These are phyloP conservation scores for Mycalesis mineus DNA, from an alignment of 2,888 invertebrate genomes.

Conservation along the genomic window DNA sequence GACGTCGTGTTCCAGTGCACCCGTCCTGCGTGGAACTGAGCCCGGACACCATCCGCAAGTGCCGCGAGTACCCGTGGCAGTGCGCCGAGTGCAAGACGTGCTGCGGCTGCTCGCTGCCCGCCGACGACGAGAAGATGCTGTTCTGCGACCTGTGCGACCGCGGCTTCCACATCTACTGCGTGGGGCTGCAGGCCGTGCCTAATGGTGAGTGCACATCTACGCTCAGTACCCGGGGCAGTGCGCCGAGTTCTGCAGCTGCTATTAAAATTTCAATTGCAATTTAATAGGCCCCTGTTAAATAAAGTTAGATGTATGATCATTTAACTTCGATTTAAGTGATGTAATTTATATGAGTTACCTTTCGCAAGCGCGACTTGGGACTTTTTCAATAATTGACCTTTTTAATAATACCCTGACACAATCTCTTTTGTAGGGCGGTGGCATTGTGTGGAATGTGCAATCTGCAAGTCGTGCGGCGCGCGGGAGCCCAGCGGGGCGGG, in stretches of 20 bases:
- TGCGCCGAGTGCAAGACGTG: slow-evolving; percentile 96
- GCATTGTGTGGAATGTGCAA: slow-evolving; percentile 90
- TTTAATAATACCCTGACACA: background rate
- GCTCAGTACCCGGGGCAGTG: too few relatives aligned
- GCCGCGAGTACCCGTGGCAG: slow-evolving; percentile 93
- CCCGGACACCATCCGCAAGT: slow-evolving; percentile 88
- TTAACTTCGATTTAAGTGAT: too few relatives aligned
- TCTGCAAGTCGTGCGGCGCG: slow-evolving; percentile 81
- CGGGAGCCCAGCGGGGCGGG: slow-evolving; percentile 66
- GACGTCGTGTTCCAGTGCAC: slow-evolving; percentile 80
- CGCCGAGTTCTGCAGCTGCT: too few relatives aligned
- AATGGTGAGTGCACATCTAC: slow-evolving; percentile 79
- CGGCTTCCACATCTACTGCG: slow-evolving; percentile 95
- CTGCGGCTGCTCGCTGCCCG: slow-evolving; percentile 87
- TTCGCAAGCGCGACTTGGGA: too few relatives aligned
- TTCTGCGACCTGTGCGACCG: slow-evolving; percentile 97
- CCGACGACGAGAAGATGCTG: slow-evolving; percentile 93
- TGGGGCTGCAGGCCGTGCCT: slow-evolving; percentile 88
- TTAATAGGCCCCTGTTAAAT: too few relatives aligned
- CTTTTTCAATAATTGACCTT: background rate
- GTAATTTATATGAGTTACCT: too few relatives aligned
- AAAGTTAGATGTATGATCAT: too few relatives aligned
- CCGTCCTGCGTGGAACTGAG: slow-evolving; percentile 92
- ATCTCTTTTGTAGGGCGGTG: slow-evolving; percentile 79
- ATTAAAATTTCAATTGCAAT: too few relatives aligned